A percentile compares a stretch with the other conserved stretches of the same genome.
These are phyloP conservation scores for Eubucco bourcierii DNA, from an alignment of 2,113 vertebrate genomes.

Conservation along the genomic window DNA sequence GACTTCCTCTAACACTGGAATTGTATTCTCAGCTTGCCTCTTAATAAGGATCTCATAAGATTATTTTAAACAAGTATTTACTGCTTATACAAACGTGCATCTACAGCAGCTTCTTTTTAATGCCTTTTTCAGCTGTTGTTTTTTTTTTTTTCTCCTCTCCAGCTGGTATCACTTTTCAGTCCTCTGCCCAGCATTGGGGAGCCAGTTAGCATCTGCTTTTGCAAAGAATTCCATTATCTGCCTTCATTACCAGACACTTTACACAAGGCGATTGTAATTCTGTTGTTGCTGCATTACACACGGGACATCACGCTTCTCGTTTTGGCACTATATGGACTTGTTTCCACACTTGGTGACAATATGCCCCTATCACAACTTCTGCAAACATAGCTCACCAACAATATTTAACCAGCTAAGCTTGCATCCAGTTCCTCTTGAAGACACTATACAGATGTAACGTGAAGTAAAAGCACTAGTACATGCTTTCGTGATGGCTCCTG, in stretches of 20 bases:
- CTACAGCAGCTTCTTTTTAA: neutral
- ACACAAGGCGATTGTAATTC: conserved; percentile 61
- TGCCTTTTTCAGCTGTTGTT: conserved; percentile 22
- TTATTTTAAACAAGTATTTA: conserved; percentile 61
- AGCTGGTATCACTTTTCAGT: conserved; percentile 37
- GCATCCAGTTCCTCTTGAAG: neutral
- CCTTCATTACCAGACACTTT: conserved; percentile 60
- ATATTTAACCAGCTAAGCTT: neutral
- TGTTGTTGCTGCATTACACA: conserved; percentile 15
- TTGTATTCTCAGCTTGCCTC: neutral
- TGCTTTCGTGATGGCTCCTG: neutral
- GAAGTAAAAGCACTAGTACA: neutral
- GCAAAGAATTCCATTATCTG: conserved; percentile 64
- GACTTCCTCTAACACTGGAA: neutral
- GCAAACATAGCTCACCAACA: neutral
- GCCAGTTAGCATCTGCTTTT: conserved; percentile 62
- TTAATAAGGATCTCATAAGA: conserved; percentile 39
- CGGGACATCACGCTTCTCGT: neutral
- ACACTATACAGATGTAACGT: rapidly evolving
- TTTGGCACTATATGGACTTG: neutral
- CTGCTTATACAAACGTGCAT: conserved; percentile 37
- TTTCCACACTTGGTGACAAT: neutral
- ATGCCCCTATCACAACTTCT: neutral
- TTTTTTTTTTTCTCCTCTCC: neutral
- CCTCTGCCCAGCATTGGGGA: conserved; percentile 27